phyloP scores from a whole-genome alignment of 2,888 invertebrate genomes.

The Cryptocephalus moraei region DNA sequence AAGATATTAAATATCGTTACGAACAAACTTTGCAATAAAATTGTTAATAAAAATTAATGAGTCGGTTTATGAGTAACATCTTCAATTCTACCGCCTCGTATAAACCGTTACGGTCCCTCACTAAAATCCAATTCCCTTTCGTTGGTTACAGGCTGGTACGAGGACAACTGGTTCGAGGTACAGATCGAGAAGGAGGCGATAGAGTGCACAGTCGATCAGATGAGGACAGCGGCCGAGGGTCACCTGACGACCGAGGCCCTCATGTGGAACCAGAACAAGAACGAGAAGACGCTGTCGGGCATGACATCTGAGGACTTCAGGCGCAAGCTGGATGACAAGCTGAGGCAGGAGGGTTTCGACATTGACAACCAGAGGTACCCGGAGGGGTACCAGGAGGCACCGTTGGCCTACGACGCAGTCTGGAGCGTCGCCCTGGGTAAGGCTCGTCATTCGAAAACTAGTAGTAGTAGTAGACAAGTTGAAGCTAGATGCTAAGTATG shows the following conservation, averaged over 20 bases:
- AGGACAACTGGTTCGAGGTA: conserved; percentile 96
- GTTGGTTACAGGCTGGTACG: conserved; percentile 75
- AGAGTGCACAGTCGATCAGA: conserved; percentile 86
- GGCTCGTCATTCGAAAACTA: conserved; percentile 5
- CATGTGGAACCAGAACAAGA: conserved; percentile 93
- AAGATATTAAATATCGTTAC: too few relatives aligned
- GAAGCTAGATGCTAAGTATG: too few relatives aligned
- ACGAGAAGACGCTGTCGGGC: conserved; percentile 87
- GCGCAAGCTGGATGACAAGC: conserved; percentile 67
- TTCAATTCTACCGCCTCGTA: too few relatives aligned
- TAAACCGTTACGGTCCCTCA: too few relatives aligned
- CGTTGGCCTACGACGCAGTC: conserved; percentile 96
- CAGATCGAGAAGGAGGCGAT: conserved; percentile 78
- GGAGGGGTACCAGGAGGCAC: conserved; percentile 95
- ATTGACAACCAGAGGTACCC: conserved; percentile 80
- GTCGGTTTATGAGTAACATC: too few relatives aligned
- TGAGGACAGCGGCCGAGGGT: conserved; percentile 91
- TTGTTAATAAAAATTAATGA: too few relatives aligned
- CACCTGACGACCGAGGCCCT: conserved; percentile 97
- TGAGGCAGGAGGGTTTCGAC: conserved; percentile 73
- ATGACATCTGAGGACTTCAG: conserved; percentile 93
- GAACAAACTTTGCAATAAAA: too few relatives aligned
- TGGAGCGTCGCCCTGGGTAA: conserved; percentile 95
- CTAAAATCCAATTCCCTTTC: too few relatives aligned
- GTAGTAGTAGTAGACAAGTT: not conserved